Base-by-base conservation (phyloP, 1,140 invertebrate genomes). In the Callitettix versicolor region DNA sequence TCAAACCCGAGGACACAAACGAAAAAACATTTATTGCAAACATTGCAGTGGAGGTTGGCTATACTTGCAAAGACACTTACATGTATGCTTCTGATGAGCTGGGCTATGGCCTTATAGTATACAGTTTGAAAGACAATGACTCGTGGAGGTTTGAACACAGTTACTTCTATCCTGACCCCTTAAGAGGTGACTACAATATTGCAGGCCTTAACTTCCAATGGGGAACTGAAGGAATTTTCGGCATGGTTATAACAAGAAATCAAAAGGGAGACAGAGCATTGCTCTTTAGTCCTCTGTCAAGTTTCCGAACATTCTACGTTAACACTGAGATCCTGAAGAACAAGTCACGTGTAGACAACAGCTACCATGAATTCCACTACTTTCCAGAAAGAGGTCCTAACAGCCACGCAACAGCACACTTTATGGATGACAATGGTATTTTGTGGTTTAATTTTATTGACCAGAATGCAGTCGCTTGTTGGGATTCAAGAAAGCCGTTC, bases 81-180 rank as follows among this genome's bases (percentile, higher is more conserved):
- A 84, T 85, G 1, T 90, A 90, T 61, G 80, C 87, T 67, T 85
- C 85, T 0, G 86, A 90, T 63, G 86, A 88, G 66, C 69, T 88
- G 1, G 85, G 85, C n/a, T 88, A 88, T 61, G 86, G 85, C 1
- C 65, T 90, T 1, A 82, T 90, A 30, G 78, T 80, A 2, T 90
- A 88, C 65, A 86, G 84, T 0, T 86, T 81, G 78, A 72, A 79
- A 60, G 67, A 77, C 53, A 84, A 88, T 64, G 80, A 75, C 58
- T 87, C 85, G 1, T 90, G 86, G 86, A 74, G 86, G 56, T 73
- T 71, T 1, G 73, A 67, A 12, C 86, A 90, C 61, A 80, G 82
- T 48, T 88, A 75, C 66, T 88, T 88, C 66, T 76, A 83, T 68
- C 86, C 86, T 0, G 86, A 90, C 65, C 86, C 86, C 0, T 63